Base-by-base conservation (phyloP, 2,888 invertebrate species). In the Meganola albula region DNA sequence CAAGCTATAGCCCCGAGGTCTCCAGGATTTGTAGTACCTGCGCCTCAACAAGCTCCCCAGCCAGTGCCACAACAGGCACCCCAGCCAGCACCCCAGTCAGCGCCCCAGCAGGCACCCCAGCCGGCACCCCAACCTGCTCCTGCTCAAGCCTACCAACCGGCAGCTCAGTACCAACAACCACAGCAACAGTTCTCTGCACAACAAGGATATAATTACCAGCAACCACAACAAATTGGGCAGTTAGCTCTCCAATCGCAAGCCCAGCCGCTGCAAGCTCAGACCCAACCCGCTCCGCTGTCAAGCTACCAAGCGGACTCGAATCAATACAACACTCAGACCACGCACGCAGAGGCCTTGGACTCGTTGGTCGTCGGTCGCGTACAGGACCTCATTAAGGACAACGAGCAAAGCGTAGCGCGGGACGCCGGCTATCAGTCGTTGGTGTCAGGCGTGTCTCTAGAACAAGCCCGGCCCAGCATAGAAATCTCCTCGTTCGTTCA, bases 401-500 rank as follows among this genome's bases (percentile, higher is more conserved):
- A 63, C 42, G 85, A 85, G 42, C 84, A 83, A 33, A 66, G 61
- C 4, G 63, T 72, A n/a, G 84, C 84, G 0, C 74, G 62, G 29
- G 64, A 73, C 16, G 66, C 74, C 10, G 85, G 85, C 16, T 83
- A 79, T 36, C 48, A 58, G 12, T 84, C 84, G 0, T 44, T 82
- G 10, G 78, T 85, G 8, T 80, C 84, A 2, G 83, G 84, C 12
- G 76, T 85, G 10, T 70, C 80, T 8, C 53, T 84, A 4, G 83
- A 72, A 43, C 73, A 69, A 32, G 83, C 74, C 1, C 69, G 63
- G 37, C 84, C 84, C 0, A 85, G 85, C 40, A 54, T 83, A n/a
- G 85, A 85, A 53, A 47, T 85, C 29, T 63, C 76, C 3, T 83
- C 85, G 0, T 85, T 84, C 36, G 67, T 74, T 1, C 82, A 85